Conservation (phyloP, 2,888 invertebrate genomes). For the Gymnoscelis rufifasciata region DNA sequence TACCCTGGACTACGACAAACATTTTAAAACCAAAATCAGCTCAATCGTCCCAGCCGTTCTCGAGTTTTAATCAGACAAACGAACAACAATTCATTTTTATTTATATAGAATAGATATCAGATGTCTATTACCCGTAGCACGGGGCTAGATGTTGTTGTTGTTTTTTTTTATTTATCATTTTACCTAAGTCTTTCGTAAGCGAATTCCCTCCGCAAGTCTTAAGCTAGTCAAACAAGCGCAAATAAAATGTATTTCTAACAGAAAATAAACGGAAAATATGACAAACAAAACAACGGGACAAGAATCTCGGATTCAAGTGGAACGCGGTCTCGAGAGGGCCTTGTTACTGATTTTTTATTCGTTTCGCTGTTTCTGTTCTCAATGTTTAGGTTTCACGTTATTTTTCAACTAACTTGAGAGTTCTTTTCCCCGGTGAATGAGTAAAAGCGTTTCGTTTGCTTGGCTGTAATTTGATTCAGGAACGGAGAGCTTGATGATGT, state of each 20-base stretch:
- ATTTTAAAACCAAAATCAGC: no score
- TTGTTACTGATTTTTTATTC: constrained; percentile 28
- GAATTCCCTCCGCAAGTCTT: no score
- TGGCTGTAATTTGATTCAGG: background rate
- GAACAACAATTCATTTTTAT: no score
- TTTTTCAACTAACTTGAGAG: constrained; percentile 24
- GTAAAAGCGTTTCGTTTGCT: background rate
- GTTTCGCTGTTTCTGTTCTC: constrained; percentile 21
- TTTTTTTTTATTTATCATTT: no score
- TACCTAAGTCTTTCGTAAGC: no score
- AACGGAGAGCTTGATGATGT: no score
- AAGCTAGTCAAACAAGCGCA: background rate
- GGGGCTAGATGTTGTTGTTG: no score
- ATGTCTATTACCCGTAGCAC: no score
- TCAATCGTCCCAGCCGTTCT: no score
- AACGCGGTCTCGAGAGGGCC: constrained; percentile 23
- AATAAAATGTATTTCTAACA: constrained; percentile 9
- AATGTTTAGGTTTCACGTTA: constrained; percentile 25
- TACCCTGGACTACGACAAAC: no score
- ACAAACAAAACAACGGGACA: constrained; percentile 25
- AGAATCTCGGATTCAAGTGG: constrained; percentile 21
- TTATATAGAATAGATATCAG: no score
- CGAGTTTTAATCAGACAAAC: no score
- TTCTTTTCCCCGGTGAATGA: constrained; percentile 14
- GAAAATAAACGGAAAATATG: constrained; percentile 23